Conservation (phyloP, 2,113 vertebrate species). For the Pseudorectes ferrugineus region DNA sequence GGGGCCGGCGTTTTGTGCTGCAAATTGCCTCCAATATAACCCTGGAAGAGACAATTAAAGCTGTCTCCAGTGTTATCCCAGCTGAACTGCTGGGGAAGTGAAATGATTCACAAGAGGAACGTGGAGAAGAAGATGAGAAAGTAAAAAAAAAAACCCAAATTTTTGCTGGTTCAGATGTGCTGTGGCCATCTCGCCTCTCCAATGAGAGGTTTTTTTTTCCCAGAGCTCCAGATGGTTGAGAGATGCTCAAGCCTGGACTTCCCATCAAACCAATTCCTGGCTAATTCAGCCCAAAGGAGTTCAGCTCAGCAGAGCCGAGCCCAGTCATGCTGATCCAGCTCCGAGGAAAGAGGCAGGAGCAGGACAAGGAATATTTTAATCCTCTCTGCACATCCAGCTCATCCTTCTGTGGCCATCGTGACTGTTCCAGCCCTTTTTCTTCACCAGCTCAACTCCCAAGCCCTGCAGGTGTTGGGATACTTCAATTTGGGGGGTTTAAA, state of each 20-base stretch:
- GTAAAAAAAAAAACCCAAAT: too few relatives aligned
- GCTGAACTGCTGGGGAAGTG: neutral
- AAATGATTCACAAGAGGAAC: neutral
- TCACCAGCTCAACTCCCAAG: neutral
- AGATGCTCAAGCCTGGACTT: neutral
- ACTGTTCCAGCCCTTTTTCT: neutral
- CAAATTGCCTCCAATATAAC: neutral
- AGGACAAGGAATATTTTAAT: neutral
- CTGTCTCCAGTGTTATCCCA: neutral
- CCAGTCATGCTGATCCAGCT: neutral
- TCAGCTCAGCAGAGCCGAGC: neutral
- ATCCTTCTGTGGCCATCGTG: fast-evolving
- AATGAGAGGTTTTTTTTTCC: fast-evolving
- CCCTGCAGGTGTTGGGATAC: neutral
- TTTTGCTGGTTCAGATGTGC: neutral
- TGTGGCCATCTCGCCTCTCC: neutral
- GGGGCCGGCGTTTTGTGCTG: fast-evolving
- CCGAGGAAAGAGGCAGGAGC: neutral
- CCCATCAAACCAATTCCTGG: neutral
- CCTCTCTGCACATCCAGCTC: neutral
- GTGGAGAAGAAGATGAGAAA: neutral
- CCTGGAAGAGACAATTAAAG: neutral
- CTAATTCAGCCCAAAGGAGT: neutral
- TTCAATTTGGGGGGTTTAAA: neutral
- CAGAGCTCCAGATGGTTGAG: neutral